phyloP scores from a whole-genome alignment of 2,797 vertebrate genomes.

The Takifugu rubripes region DNA sequence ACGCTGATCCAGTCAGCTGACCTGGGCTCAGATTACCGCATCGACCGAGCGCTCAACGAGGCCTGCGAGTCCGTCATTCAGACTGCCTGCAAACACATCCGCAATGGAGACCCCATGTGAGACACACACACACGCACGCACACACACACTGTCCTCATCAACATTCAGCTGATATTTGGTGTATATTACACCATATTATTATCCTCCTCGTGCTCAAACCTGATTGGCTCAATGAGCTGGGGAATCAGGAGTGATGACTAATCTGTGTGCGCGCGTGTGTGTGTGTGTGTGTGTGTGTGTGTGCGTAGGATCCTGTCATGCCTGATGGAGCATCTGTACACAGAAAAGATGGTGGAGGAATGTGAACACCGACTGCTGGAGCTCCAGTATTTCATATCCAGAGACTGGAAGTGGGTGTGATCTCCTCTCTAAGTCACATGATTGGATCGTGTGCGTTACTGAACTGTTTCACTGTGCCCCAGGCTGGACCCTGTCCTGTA shows the following conservation, averaged over 20 bases:
- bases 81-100: slow-evolving; percentile 97
- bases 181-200: not conserved
- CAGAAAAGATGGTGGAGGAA: slow-evolving; percentile 98
- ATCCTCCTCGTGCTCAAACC: not conserved
- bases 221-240: not conserved
- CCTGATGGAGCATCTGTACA: slow-evolving; percentile 97
- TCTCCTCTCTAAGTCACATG: not conserved
- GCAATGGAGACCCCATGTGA: slow-evolving; percentile 95
- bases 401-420: slow-evolving; percentile 95
- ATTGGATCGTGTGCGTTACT: too few relatives aligned
- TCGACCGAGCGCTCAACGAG: slow-evolving; percentile 93
- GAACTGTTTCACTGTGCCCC: not conserved
- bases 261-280: not conserved
- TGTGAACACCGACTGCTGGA: slow-evolving; percentile 93
- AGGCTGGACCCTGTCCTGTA: slow-evolving; percentile 92
- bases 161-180: not conserved
- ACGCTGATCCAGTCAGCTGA: slow-evolving; percentile 92
- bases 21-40: slow-evolving; percentile 93
- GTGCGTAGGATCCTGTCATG: slow-evolving; percentile 90
- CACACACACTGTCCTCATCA: not conserved
- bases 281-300: not conserved
- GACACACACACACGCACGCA: slow-evolving; percentile 19
- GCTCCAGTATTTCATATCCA: slow-evolving; percentile 96
- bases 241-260: not conserved
- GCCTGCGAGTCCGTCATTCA: slow-evolving; percentile 97